Conservation (phyloP, 2,888 invertebrate genomes). For the Drosophila fungiperda region DNA sequence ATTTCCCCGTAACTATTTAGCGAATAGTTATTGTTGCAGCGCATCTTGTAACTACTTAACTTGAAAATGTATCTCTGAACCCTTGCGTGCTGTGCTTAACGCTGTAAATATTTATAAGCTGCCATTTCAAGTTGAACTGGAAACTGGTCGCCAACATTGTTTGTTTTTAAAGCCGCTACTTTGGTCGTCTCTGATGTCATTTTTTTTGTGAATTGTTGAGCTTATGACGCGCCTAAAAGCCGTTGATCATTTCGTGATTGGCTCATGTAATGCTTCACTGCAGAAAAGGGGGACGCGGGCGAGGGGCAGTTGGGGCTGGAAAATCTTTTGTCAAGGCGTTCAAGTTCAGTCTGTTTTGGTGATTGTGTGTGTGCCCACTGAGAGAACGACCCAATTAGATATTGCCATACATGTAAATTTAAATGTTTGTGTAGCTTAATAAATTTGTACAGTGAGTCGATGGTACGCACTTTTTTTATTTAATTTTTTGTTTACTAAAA, state of each 20-base stretch:
- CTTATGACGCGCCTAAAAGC: conserved; percentile 61
- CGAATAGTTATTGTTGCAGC: conserved; percentile 8
- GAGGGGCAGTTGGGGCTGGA: conserved; percentile 10
- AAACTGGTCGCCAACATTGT: conserved; percentile 32
- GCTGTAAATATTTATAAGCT: conserved; percentile 75
- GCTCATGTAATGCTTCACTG: conserved; percentile 20
- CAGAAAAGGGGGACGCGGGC: neutral
- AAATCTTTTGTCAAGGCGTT: conserved; percentile 63
- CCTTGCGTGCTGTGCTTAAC: conserved; percentile 35
- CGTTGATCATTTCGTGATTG: conserved; percentile 27
- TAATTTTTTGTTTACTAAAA: neutral
- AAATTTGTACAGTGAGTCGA: neutral
- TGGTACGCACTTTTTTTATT: neutral
- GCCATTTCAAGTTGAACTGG: conserved; percentile 76
- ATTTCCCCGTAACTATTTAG: conserved; percentile 19
- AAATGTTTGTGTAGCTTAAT: neutral
- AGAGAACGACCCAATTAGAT: conserved; percentile 62
- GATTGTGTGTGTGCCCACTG: conserved; percentile 3
- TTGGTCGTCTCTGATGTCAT: conserved; percentile 45
- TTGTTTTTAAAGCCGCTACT: conserved; percentile 3
- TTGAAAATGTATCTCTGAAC: conserved; percentile 39
- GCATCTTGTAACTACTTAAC: conserved; percentile 35
- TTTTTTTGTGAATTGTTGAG: conserved; percentile 51
- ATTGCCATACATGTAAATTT: conserved; percentile 21
- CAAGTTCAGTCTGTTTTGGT: conserved; percentile 52